A percentile compares a stretch with the other conserved stretches of the same genome.
phyloP scores from a whole-genome alignment of 1,140 invertebrate genomes.

The Mycetomoellerius zeteki region DNA sequence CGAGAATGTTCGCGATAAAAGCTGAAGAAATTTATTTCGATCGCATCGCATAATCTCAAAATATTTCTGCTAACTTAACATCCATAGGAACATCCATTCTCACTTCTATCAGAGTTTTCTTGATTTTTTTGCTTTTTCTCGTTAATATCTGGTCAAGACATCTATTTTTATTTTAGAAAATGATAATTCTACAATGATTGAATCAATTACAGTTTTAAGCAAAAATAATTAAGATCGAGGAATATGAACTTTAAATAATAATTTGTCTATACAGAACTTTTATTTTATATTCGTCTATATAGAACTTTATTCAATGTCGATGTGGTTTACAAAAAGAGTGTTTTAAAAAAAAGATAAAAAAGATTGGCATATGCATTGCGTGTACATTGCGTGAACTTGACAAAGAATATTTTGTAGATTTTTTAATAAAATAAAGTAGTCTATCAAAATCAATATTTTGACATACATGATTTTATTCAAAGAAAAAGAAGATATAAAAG shows the following conservation, averaged over 20 bases:
- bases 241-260: neutral
- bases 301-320: too few relatives aligned
- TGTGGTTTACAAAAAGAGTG: neutral
- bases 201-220: neutral
- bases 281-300: too few relatives aligned
- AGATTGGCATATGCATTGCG: neutral
- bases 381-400: neutral
- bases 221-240: neutral
- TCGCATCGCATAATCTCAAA: slow-evolving; percentile 72
- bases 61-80: slow-evolving; percentile 66
- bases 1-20: slow-evolving; percentile 60
- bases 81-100: slow-evolving; percentile 24
- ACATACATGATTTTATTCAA: neutral
- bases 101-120: slow-evolving; percentile 10
- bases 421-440: neutral
- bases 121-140: neutral
- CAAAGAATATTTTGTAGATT: neutral
- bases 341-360: slow-evolving; percentile 5
- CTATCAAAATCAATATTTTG: slow-evolving; percentile 14
- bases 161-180: neutral
- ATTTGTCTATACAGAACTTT: too few relatives aligned
- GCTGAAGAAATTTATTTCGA: slow-evolving; percentile 72
- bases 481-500: neutral
- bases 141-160: neutral
- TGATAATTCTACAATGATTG: neutral